These are phyloP conservation scores for Achroia grisella DNA, from an alignment of 1,140 invertebrate species.

Conservation along the genomic window DNA sequence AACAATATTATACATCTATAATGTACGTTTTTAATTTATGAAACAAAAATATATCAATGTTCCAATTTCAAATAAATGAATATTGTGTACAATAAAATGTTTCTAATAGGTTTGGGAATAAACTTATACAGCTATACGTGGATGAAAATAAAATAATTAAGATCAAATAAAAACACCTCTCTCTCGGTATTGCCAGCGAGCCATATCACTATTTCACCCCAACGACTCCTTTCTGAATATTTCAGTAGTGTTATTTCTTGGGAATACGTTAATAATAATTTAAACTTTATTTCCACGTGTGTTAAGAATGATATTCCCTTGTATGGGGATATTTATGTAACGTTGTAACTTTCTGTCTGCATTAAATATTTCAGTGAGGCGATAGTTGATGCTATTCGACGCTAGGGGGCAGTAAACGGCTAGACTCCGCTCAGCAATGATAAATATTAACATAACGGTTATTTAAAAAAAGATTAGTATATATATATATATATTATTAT, in stretches of 20 bases:
- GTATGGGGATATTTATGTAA: slow-evolving; percentile 22
- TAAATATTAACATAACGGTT: not conserved
- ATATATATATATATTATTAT: too few relatives aligned
- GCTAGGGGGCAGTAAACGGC: slow-evolving; percentile 27
- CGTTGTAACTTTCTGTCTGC: slow-evolving; percentile 45
- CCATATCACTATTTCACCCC: slow-evolving; percentile 41
- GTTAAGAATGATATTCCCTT: slow-evolving; percentile 19
- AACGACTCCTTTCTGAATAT: slow-evolving; percentile 35
- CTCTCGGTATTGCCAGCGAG: slow-evolving; percentile 25
- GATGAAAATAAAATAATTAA: slow-evolving; percentile 13
- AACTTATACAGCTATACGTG: too few relatives aligned
- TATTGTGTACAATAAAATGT: too few relatives aligned
- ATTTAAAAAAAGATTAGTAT: not conserved
- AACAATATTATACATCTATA: too few relatives aligned
- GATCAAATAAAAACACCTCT: slow-evolving; percentile 11
- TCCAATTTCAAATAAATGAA: too few relatives aligned
- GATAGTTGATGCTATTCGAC: slow-evolving; percentile 16
- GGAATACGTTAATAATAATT: slow-evolving; percentile 8
- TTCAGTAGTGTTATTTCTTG: slow-evolving; percentile 43
- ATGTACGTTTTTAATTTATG: too few relatives aligned
- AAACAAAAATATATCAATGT: too few relatives aligned
- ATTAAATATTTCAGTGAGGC: slow-evolving; percentile 45
- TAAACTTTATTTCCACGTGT: slow-evolving; percentile 16
- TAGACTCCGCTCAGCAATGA: not conserved
- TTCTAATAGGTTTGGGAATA: too few relatives aligned